A percentile compares a stretch with the other conserved stretches of the same genome.
These are phyloP conservation scores for Nephrotoma flavescens DNA, from an alignment of 2,888 invertebrate species.

Conservation along the genomic window DNA sequence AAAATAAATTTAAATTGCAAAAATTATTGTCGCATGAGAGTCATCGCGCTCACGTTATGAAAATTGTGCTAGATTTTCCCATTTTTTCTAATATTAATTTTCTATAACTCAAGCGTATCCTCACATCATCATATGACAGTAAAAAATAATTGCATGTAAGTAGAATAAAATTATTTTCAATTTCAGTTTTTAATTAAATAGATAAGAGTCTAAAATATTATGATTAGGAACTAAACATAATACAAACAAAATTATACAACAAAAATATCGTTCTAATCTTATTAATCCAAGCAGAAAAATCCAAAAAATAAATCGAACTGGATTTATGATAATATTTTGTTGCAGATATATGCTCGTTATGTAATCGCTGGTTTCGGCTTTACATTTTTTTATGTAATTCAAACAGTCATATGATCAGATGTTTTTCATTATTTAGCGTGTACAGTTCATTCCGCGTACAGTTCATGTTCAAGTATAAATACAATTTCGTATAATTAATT, in stretches of 20 bases:
- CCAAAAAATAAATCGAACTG: background rate
- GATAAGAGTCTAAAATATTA: background rate
- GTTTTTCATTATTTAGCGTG: background rate
- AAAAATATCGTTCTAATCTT: background rate
- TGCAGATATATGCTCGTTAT: background rate
- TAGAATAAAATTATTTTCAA: background rate
- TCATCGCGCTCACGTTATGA: background rate
- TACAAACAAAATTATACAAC: background rate
- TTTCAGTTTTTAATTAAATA: background rate
- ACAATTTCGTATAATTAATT: background rate
- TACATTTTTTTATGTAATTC: background rate
- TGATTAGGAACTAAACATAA: background rate
- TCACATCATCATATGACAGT: background rate
- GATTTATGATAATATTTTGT: background rate
- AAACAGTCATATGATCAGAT: background rate
- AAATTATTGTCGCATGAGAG: no score
- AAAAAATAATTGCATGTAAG: background rate
- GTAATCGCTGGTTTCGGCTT: background rate
- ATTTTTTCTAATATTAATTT: background rate
- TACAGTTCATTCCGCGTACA: background rate
- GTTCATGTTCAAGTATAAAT: background rate
- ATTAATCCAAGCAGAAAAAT: background rate
- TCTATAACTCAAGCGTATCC: background rate
- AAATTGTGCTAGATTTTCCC: background rate
- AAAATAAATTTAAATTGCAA: background rate